phyloP scores from a whole-genome alignment of 1,140 invertebrate genomes.

The Ridgeia piscesae region DNA sequence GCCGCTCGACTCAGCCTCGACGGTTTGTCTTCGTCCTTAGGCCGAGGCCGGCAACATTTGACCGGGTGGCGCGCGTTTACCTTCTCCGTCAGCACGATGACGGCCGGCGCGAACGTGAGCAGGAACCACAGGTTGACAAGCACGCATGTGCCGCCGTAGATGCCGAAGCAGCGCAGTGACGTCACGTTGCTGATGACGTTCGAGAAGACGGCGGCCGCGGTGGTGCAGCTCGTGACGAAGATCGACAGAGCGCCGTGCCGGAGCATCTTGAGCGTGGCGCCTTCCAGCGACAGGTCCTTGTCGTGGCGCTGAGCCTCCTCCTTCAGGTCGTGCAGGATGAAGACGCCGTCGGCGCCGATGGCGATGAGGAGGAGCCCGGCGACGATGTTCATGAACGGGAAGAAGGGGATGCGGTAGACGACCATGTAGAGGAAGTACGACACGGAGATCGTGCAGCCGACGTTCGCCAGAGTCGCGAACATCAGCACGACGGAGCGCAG shows the following conservation, averaged over 20 bases:
- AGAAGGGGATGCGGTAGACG: constrained; percentile 23
- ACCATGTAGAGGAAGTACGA: constrained; percentile 25
- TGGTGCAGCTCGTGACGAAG: constrained; percentile 90
- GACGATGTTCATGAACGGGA: constrained; percentile 27
- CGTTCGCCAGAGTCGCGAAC: constrained; percentile 22
- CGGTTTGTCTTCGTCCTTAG: not conserved
- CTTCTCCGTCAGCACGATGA: constrained; percentile 62
- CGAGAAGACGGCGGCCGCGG: constrained; percentile 87
- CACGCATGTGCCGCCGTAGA: constrained; percentile 87
- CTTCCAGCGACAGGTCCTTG: constrained; percentile 35
- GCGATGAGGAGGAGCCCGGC: constrained; percentile 25
- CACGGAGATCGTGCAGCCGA: constrained; percentile 17
- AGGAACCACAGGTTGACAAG: constrained; percentile 86
- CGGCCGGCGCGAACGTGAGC: constrained; percentile 85
- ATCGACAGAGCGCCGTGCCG: constrained; percentile 85
- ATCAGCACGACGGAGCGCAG: constrained; percentile 16
- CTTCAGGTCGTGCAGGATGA: constrained; percentile 28
- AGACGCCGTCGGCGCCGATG: constrained; percentile 30
- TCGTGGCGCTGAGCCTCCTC: not conserved
- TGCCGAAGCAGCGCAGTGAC: constrained; percentile 94
- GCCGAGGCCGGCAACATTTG: not conserved
- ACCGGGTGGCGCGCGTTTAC: not conserved
- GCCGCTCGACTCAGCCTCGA: not conserved
- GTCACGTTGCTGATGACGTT: constrained; percentile 87
- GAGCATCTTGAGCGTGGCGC: constrained; percentile 64